Percentiles rank a stretch among this genome's conserved stretches.
Evolutionary conservation across 2,797 vertebrate genomes (phyloP).

Genomic region (Gymnocypris eckloni): DNA sequence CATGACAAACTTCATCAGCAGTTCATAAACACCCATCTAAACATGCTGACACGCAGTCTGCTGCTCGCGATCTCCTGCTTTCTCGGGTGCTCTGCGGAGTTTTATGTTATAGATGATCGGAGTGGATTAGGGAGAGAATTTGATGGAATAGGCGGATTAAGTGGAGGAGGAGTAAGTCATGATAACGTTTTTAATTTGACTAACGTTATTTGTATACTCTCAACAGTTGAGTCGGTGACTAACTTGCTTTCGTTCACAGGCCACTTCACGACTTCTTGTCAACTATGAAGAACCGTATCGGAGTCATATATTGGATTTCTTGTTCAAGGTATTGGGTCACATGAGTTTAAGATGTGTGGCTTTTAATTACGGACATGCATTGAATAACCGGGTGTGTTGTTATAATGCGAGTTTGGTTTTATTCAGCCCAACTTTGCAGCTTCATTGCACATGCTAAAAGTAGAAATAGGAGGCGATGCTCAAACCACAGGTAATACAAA

Average conservation of each 20-base stretch:
- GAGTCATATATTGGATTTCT: slow-evolving; percentile 90
- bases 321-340: slow-evolving; percentile 86
- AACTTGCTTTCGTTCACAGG: slow-evolving; percentile 73
- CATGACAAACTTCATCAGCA: not conserved
- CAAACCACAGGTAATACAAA: slow-evolving; percentile 89
- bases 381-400: not conserved
- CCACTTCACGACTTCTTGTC: slow-evolving; percentile 91
- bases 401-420: not conserved
- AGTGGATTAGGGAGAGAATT: slow-evolving; percentile 83
- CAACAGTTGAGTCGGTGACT: slow-evolving; percentile 12
- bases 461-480: slow-evolving; percentile 97
- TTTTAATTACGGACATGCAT: not conserved
- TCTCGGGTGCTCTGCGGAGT: slow-evolving; percentile 12
- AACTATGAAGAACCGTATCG: slow-evolving; percentile 92
- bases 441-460: slow-evolving; percentile 94
- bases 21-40: not conserved
- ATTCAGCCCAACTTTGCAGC: slow-evolving; percentile 93
- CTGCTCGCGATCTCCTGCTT: slow-evolving; percentile 13
- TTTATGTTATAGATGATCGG: slow-evolving; percentile 82
- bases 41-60: not conserved
- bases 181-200: too few relatives aligned
- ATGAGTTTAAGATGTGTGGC: not conserved
- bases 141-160: slow-evolving; percentile 92
- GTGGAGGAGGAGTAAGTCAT: slow-evolving; percentile 89
- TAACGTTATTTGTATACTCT: not conserved